These are phyloP conservation scores for Probaryconus sp. DNA, from an alignment of 1,140 invertebrate species.

Conservation along the genomic window DNA sequence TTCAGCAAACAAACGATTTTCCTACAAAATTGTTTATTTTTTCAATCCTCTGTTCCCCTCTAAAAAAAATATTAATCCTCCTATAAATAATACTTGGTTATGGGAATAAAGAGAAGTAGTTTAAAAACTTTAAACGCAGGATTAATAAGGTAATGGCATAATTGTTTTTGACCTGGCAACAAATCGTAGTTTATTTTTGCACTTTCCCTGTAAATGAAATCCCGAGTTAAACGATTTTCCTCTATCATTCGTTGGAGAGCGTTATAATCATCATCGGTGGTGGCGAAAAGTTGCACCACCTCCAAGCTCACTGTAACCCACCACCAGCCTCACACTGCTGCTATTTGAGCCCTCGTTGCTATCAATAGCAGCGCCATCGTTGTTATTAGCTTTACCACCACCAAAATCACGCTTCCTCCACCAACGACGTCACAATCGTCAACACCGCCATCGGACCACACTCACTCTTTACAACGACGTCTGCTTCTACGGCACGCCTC, in stretches of 20 bases:
- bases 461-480: constrained; percentile 54
- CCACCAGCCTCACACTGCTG: constrained; percentile 36
- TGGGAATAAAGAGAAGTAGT: too few relatives aligned
- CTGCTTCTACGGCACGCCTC: constrained; percentile 52
- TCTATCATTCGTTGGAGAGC: constrained; percentile 49
- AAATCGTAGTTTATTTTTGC: constrained; percentile 29
- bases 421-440: constrained; percentile 58
- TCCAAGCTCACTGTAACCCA: constrained; percentile 40
- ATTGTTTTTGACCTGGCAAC: constrained; percentile 1
- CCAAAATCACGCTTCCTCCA: constrained; percentile 57
- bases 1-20: too few relatives aligned
- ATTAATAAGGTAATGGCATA: too few relatives aligned
- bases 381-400: constrained; percentile 57
- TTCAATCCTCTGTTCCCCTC: too few relatives aligned
- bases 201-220: constrained; percentile 27
- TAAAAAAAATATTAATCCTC: too few relatives aligned
- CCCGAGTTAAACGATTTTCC: constrained; percentile 28
- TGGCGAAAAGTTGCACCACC: too few relatives aligned
- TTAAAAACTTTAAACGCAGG: too few relatives aligned
- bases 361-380: constrained; percentile 54
- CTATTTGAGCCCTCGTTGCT: constrained; percentile 38
- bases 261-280: constrained; percentile 46
- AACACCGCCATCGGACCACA: constrained; percentile 57
- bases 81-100: too few relatives aligned
- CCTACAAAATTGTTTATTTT: too few relatives aligned